Conservation (phyloP, 92 coral and sea anemone species). For the Hydrozoanthus gracilis region DNA sequence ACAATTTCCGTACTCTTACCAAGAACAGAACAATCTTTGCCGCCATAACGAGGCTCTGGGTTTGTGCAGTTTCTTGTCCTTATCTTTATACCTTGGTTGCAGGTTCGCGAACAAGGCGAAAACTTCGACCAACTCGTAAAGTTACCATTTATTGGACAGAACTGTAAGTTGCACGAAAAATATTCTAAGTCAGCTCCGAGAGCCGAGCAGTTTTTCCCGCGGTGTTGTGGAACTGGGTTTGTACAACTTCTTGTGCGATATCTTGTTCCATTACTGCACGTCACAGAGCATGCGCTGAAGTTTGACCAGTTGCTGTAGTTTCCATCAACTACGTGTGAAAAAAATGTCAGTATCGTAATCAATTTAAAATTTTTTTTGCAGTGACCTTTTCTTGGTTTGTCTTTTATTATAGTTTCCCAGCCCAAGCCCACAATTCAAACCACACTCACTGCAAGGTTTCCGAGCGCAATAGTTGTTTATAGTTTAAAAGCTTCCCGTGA, state of each 20-base stretch:
- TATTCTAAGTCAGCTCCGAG: constrained; percentile 28
- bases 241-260: constrained; percentile 45
- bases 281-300: constrained; percentile 25
- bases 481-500: no score
- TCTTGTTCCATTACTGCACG: constrained; percentile 45
- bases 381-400: no score
- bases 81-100: constrained; percentile 44
- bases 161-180: neutral
- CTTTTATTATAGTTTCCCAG: no score
- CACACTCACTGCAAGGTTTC: no score
- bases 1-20: constrained; percentile 25
- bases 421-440: no score
- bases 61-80: constrained; percentile 47
- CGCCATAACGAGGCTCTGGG: constrained; percentile 51
- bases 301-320: constrained; percentile 40
- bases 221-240: constrained; percentile 46
- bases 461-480: no score
- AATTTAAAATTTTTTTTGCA: neutral
- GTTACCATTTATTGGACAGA: constrained; percentile 53
- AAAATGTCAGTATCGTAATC: neutral
- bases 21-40: constrained; percentile 32
- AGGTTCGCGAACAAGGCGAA: constrained; percentile 42
- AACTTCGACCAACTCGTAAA: constrained; percentile 48
- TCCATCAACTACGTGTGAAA: constrained; percentile 30
- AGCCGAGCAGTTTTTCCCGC: constrained; percentile 42